Conservation (phyloP, 2,113 vertebrate species). For the Dendrocopos noguchii region DNA sequence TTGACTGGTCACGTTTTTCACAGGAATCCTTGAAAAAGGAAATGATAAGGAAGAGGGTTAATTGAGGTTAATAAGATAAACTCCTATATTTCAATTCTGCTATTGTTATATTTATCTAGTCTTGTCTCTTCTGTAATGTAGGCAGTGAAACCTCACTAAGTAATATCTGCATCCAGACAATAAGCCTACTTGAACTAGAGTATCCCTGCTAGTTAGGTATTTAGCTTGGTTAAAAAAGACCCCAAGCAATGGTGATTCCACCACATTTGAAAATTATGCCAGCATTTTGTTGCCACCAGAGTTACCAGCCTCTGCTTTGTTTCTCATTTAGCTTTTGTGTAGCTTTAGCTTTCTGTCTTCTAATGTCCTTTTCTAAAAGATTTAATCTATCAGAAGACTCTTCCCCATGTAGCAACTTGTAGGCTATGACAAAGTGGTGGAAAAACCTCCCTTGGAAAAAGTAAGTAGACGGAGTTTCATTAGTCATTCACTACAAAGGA, state of each 20-base stretch:
- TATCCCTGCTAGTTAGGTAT: not conserved
- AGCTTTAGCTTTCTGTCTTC: slow-evolving; percentile 19
- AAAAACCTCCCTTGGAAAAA: slow-evolving; percentile 66
- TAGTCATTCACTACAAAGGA: slow-evolving; percentile 69
- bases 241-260: not conserved
- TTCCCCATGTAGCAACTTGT: slow-evolving; percentile 63
- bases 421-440: slow-evolving; percentile 60
- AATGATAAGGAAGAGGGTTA: not conserved
- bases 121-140: not conserved
- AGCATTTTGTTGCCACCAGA: not conserved
- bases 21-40: not conserved
- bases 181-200: not conserved
- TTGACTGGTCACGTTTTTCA: not conserved
- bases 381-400: slow-evolving; percentile 55
- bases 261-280: not conserved
- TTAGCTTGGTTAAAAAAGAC: not conserved
- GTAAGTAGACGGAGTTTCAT: slow-evolving; percentile 60
- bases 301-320: not conserved
- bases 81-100: not conserved
- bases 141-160: not conserved
- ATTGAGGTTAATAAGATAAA: not conserved
- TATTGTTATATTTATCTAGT: not conserved
- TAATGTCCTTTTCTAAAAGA: slow-evolving; percentile 45
- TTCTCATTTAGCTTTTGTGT: not conserved
- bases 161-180: not conserved